These are phyloP conservation scores for Gymnoscelis rufifasciata DNA, from an alignment of 2,888 invertebrate species.

Conservation along the genomic window DNA sequence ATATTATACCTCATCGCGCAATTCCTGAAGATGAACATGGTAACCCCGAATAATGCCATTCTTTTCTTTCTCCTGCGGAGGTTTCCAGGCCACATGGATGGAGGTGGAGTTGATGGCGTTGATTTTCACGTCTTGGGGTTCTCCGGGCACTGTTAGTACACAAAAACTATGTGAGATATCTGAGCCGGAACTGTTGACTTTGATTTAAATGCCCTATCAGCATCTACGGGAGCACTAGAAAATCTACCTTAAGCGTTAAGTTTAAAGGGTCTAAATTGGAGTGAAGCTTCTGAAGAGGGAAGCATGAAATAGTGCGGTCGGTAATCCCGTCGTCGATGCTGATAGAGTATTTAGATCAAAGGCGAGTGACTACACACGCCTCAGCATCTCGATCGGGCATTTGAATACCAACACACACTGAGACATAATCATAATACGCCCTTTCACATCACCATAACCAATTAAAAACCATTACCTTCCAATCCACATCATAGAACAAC, in stretches of 20 bases:
- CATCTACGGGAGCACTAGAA: conserved; percentile 74
- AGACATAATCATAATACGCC: conserved; percentile 66
- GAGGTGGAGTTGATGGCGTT: conserved; percentile 96
- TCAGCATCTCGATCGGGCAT: conserved; percentile 81
- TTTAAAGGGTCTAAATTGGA: conserved; percentile 53
- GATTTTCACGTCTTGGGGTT: conserved; percentile 95
- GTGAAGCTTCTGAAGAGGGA: conserved; percentile 45
- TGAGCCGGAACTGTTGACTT: conserved; percentile 39
- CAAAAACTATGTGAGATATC: conserved; percentile 41
- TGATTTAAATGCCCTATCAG: conserved; percentile 77
- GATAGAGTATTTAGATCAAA: conserved; percentile 71
- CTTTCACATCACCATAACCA: conserved; percentile 76
- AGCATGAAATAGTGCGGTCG: conserved; percentile 59
- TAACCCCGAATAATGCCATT: conserved; percentile 98
- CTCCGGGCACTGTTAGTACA: conserved; percentile 93
- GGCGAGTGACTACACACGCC: conserved; percentile 58
- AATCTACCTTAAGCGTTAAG: conserved; percentile 60
- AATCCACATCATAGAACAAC: conserved; percentile 76
- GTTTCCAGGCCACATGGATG: conserved; percentile 96
- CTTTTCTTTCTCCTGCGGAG: conserved; percentile 92
- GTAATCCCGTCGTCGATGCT: conserved; percentile 68
- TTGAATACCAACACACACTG: conserved; percentile 86
- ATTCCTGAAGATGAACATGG: conserved; percentile 96
- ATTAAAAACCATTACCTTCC: conserved; percentile 77
- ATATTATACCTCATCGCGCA: conserved; percentile 85